These are phyloP conservation scores for Zingel zingel DNA, from an alignment of 2,113 vertebrate species.

Conservation along the genomic window DNA sequence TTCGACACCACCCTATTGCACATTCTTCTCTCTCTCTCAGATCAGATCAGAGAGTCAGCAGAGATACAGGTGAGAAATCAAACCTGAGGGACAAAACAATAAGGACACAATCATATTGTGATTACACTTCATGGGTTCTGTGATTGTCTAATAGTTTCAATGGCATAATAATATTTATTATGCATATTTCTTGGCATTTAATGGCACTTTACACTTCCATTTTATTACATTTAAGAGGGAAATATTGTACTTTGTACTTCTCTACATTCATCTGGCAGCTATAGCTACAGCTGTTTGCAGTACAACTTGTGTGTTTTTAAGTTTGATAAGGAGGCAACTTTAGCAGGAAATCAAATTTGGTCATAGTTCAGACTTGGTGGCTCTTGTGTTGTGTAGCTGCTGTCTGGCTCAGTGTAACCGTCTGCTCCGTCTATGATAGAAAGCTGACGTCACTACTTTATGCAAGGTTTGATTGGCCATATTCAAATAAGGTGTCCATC, in stretches of 20 bases:
- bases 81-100: conserved; percentile 19
- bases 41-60: not conserved
- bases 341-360: no score
- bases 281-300: not conserved
- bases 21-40: conserved; percentile 2
- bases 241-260: not conserved
- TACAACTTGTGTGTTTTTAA: no score
- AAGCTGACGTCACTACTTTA: no score
- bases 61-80: conserved; percentile 2
- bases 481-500: no score
- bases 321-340: no score
- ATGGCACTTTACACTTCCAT: not conserved
- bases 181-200: not conserved
- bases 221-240: not conserved
- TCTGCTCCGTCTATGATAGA: no score
- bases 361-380: no score
- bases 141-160: not conserved
- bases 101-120: not conserved
- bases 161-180: not conserved
- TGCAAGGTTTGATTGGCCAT: no score
- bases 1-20: conserved; percentile 11
- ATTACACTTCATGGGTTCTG: no score
- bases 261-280: not conserved
- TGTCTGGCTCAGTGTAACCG: no score
- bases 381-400: no score